phyloP scores from a whole-genome alignment of 2,113 vertebrate genomes.

The Apteryx owenii region DNA sequence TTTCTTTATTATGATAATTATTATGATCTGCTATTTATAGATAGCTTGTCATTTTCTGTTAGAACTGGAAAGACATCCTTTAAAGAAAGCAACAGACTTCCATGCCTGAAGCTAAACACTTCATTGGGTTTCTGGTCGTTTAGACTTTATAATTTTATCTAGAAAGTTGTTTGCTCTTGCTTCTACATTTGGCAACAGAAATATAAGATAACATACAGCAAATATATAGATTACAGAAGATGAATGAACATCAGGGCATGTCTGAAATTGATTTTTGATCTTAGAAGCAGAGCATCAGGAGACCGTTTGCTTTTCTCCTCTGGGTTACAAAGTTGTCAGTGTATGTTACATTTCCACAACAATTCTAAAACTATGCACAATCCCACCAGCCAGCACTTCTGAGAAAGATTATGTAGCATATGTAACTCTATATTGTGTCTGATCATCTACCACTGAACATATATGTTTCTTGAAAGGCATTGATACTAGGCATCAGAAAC shows the following conservation, averaged over 20 bases:
- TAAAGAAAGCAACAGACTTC: not conserved
- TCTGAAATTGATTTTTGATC: not conserved
- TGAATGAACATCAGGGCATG: not conserved
- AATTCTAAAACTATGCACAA: not conserved
- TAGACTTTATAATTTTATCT: not conserved
- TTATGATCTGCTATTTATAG: not conserved
- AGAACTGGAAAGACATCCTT: not conserved
- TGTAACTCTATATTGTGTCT: not conserved
- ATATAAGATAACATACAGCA: not conserved
- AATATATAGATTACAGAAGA: not conserved
- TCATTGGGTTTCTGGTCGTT: not conserved
- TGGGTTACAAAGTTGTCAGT: not conserved
- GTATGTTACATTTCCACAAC: not conserved
- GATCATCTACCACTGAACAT: not conserved
- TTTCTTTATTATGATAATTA: not conserved
- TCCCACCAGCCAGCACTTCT: not conserved
- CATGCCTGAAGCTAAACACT: not conserved
- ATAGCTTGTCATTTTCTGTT: not conserved
- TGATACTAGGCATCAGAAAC: not conserved
- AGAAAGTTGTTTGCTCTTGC: not conserved
- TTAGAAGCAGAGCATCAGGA: not conserved
- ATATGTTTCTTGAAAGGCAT: not conserved
- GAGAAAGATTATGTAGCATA: not conserved
- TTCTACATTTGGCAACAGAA: not conserved
- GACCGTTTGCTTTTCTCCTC: not conserved